A percentile compares a stretch with the other conserved stretches of the same genome.
Conservation (phyloP, 1,140 invertebrate genomes). For the Leptinotarsa defecta region DNA sequence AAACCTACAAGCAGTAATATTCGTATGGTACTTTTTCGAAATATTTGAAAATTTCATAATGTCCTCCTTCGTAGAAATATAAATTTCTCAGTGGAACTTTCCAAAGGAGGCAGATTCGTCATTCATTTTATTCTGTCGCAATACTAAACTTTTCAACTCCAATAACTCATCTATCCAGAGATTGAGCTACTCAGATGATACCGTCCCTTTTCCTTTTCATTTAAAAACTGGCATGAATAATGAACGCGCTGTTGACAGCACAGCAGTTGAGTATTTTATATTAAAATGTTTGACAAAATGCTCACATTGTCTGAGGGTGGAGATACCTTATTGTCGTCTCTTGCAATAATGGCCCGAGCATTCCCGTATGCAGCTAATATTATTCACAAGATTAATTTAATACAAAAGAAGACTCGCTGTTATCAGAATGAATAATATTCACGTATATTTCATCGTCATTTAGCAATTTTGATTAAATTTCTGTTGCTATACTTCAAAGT, state of each 20-base stretch:
- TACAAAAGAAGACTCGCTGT: constrained; percentile 33
- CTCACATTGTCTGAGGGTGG: constrained; percentile 32
- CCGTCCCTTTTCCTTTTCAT: background rate
- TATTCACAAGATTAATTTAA: constrained; percentile 44
- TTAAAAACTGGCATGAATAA: constrained; percentile 24
- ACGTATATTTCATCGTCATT: constrained; percentile 15
- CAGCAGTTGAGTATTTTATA: constrained; percentile 32
- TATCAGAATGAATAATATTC: constrained; percentile 18
- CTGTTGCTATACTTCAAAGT: background rate
- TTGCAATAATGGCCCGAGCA: constrained; percentile 26
- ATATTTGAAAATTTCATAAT: too few relatives aligned
- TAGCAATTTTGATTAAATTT: constrained; percentile 21
- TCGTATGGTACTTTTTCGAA: too few relatives aligned
- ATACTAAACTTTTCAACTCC: background rate
- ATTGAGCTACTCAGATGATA: background rate
- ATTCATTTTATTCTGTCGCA: too few relatives aligned
- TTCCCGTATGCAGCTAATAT: constrained; percentile 39
- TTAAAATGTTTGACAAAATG: constrained; percentile 35
- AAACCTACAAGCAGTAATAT: too few relatives aligned
- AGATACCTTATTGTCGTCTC: constrained; percentile 30
- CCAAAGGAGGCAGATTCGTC: too few relatives aligned
- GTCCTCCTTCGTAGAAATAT: too few relatives aligned
- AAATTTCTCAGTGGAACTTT: too few relatives aligned
- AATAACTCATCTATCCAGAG: background rate
- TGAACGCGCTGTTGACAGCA: constrained; percentile 26